Base-by-base conservation (phyloP, 2,888 invertebrate species). In the Patella caerulea region DNA sequence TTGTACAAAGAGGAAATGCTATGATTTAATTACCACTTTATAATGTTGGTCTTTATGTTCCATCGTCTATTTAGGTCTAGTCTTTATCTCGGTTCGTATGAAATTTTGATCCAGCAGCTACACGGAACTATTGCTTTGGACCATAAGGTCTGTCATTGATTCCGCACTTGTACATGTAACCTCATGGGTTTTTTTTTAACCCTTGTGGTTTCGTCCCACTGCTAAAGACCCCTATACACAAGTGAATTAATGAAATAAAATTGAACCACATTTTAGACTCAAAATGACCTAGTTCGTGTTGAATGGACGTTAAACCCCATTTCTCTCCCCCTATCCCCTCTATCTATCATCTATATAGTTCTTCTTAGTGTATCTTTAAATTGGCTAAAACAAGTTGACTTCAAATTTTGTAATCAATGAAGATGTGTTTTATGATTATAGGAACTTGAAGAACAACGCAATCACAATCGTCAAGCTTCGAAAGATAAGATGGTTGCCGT, bases 401-500 rank as follows among this genome's bases (percentile, higher is more conserved):
- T 45, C 1, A 45, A 7, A 45, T 45, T 45, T 9, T 45, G 9
- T 45, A 45, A 45, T 45, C 1, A 45, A 45, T 45, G 9, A 9
- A 9, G 1, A 9, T 45, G 45, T 45, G 45, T 45, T 45, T 45
- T 45, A 45, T 45, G 5, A 45, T 79, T 79, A 2, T 83, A 90
- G 90, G 90, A 91, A 77, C 81, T 91, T 75, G 90, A 91, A 75
- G 89, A 89, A 52, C 83, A 86, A 71, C 78, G 85, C 29, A 79
- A 83, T 14, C 84, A 85, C 75, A 87, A 84, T 72, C 85, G 88
- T 45, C 85, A 88, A 74, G 83, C 84, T 0, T 81, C 85, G 77
- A 87, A 88, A 74, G 90, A 91, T 74, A 89, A 88, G 74, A 82
- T 89, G 78, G 75, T 86, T 29, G 89, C 90, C 7, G 86, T 90